These are phyloP conservation scores for Columba janthina DNA, from an alignment of 2,113 vertebrate genomes.

Conservation along the genomic window DNA sequence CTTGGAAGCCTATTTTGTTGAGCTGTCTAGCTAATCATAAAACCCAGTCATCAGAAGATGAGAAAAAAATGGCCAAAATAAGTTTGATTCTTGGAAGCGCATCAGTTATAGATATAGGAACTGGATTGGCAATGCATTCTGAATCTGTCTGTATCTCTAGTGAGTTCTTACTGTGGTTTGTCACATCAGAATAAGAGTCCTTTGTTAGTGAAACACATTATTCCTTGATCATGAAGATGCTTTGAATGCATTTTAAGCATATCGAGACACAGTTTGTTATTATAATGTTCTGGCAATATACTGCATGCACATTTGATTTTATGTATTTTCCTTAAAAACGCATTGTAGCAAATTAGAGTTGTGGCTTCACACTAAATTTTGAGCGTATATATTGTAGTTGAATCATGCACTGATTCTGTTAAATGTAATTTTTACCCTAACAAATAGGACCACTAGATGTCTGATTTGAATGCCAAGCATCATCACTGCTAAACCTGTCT, in stretches of 20 bases:
- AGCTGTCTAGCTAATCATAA: not conserved
- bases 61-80: not conserved
- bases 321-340: slow-evolving; percentile 14
- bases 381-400: not conserved
- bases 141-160: not conserved
- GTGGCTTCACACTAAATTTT: not conserved
- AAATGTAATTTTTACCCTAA: not conserved
- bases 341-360: not conserved
- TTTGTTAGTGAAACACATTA: not conserved
- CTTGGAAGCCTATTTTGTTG: not conserved
- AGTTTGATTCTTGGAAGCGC: not conserved
- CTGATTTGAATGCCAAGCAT: not conserved
- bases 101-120: not conserved
- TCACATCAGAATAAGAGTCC: not conserved
- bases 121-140: not conserved
- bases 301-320: not conserved
- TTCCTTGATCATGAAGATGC: not conserved
- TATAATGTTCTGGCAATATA: not conserved
- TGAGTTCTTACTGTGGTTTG: not conserved
- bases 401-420: not conserved
- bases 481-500: not conserved
- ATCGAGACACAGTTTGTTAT: slow-evolving; percentile 6
- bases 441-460: not conserved
- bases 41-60: not conserved
- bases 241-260: not conserved